Conservation (phyloP, 2,888 invertebrate species). For the Diplolepis rosae region DNA sequence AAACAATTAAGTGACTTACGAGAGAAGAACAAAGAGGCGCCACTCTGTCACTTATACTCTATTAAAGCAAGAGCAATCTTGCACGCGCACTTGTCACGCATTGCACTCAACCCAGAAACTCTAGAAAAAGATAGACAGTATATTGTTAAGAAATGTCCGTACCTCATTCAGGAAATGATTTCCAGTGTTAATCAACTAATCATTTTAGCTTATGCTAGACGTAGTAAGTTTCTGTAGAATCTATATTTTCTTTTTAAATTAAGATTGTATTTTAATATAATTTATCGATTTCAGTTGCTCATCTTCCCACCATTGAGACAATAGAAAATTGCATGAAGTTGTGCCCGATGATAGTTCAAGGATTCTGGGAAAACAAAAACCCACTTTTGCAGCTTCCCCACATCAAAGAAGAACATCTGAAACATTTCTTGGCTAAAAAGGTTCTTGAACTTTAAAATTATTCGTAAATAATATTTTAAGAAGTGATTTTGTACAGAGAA, state of each 20-base stretch:
- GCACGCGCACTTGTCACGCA: slow-evolving; percentile 95
- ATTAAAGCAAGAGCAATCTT: slow-evolving; percentile 93
- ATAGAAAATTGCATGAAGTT: slow-evolving; percentile 98
- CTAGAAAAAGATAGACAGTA: slow-evolving; percentile 90
- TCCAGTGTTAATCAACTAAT: slow-evolving; percentile 96
- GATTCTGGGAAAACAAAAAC: slow-evolving; percentile 95
- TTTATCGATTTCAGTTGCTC: slow-evolving; percentile 79
- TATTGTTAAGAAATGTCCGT: slow-evolving; percentile 92
- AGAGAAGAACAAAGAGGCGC: slow-evolving; percentile 97
- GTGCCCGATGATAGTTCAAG: slow-evolving; percentile 98
- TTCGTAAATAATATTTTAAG: too few relatives aligned
- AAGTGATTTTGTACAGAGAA: too few relatives aligned
- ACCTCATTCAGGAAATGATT: slow-evolving; percentile 97
- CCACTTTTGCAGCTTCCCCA: slow-evolving; percentile 96
- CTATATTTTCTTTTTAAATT: slow-evolving; percentile 19
- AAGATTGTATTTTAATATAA: not conserved
- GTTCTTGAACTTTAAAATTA: too few relatives aligned
- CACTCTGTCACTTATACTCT: slow-evolving; percentile 93
- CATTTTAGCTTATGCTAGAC: slow-evolving; percentile 90
- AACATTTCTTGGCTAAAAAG: slow-evolving; percentile 90
- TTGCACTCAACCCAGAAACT: slow-evolving; percentile 84
- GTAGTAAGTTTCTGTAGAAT: slow-evolving; percentile 79
- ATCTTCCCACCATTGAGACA: slow-evolving; percentile 91
- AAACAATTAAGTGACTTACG: slow-evolving; percentile 92
- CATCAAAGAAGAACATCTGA: slow-evolving; percentile 91